phyloP scores from a whole-genome alignment of 1,140 invertebrate genomes.

The Drosophila punjabiensis region DNA sequence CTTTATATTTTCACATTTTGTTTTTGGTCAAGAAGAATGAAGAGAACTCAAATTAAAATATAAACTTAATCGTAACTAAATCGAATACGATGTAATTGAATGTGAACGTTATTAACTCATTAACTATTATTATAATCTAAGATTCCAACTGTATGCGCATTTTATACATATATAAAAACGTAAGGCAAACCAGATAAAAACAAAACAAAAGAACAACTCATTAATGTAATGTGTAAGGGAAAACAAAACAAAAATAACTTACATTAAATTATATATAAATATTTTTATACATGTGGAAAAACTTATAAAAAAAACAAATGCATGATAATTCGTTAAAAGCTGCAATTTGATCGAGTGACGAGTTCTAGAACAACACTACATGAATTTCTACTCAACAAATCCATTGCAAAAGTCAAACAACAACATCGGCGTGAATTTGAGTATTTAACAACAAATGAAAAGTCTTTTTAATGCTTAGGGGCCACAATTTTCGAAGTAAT shows the following conservation, averaged over 20 bases:
- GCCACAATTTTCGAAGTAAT: slow-evolving; percentile 83
- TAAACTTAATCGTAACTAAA: slow-evolving; percentile 55
- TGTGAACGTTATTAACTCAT: slow-evolving; percentile 70
- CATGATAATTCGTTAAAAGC: slow-evolving; percentile 48
- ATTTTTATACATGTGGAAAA: slow-evolving; percentile 77
- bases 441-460: slow-evolving; percentile 60
- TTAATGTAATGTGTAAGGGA: slow-evolving; percentile 80
- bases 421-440: slow-evolving; percentile 69
- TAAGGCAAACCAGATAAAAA: slow-evolving; percentile 42
- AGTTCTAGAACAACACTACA: slow-evolving; percentile 51
- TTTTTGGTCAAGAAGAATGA: slow-evolving; percentile 21
- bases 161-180: slow-evolving; percentile 46
- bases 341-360: slow-evolving; percentile 45
- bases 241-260: slow-evolving; percentile 62
- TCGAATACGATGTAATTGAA: slow-evolving; percentile 59
- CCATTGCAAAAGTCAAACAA: slow-evolving; percentile 46
- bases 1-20: slow-evolving; percentile 58
- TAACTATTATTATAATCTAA: slow-evolving; percentile 67
- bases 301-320: slow-evolving; percentile 30
- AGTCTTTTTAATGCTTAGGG: slow-evolving; percentile 84
- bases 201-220: slow-evolving; percentile 65
- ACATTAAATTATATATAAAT: slow-evolving; percentile 77
- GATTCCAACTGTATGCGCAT: slow-evolving; percentile 58
- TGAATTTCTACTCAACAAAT: slow-evolving; percentile 64
- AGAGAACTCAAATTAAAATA: slow-evolving; percentile 28